Percentiles rank a stretch among this genome's conserved stretches.
phyloP scores from a whole-genome alignment of 2,113 vertebrate species.

The Dicaeum eximium region DNA sequence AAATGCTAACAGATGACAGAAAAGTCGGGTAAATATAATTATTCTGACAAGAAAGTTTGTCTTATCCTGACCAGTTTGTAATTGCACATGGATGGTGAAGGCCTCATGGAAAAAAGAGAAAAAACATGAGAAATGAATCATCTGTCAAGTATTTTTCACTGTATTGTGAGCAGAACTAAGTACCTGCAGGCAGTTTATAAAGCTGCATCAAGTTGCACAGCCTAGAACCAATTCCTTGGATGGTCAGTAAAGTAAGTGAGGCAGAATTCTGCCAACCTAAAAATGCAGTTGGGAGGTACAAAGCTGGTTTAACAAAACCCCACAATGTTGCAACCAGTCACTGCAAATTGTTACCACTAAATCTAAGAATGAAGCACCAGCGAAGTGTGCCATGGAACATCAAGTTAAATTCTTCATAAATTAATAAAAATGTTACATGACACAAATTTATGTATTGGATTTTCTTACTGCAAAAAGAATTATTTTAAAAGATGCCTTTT shows the following conservation, averaged over 20 bases:
- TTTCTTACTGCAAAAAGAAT: conserved; percentile 2
- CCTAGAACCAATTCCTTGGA: background rate
- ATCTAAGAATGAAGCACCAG: background rate
- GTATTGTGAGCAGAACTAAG: background rate
- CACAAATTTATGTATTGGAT: background rate
- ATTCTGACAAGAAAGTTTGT: background rate
- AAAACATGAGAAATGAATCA: background rate
- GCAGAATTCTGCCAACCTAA: background rate
- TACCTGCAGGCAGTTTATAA: background rate
- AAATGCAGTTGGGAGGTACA: background rate
- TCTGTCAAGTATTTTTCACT: background rate
- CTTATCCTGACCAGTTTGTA: background rate
- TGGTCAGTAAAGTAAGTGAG: background rate
- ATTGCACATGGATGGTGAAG: background rate
- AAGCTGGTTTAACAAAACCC: background rate
- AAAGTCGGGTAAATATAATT: background rate
- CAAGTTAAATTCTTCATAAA: conserved; percentile 22
- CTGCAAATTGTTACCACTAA: background rate
- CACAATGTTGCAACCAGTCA: background rate
- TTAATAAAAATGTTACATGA: conserved; percentile 22
- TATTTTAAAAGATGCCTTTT: conserved; percentile 20
- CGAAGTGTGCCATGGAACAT: background rate
- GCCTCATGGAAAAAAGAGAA: background rate
- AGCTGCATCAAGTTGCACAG: background rate
- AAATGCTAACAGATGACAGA: background rate